Evolutionary conservation across 1,140 invertebrate genomes (phyloP).

Genomic region (Cyclargus thomasi): DNA sequence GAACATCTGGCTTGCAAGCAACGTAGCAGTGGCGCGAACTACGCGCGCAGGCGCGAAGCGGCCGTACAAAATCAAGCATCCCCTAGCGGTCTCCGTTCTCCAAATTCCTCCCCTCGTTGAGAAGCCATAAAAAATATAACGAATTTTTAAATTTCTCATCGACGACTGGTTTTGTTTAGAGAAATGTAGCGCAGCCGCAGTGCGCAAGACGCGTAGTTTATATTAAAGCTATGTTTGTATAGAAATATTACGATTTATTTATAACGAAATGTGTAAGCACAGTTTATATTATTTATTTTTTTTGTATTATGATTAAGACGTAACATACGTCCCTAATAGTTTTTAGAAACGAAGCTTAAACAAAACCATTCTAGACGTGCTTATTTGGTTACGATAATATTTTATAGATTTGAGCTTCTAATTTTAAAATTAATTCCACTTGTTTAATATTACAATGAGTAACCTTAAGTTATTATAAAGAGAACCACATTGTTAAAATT

Average conservation of each 20-base stretch:
- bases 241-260: neutral
- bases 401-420: too few relatives aligned
- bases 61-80: slow-evolving; percentile 57
- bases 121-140: slow-evolving; percentile 74
- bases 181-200: slow-evolving; percentile 32
- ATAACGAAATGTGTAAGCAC: too few relatives aligned
- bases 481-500: too few relatives aligned
- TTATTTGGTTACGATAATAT: too few relatives aligned
- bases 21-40: slow-evolving; percentile 75
- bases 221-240: neutral
- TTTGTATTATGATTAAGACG: too few relatives aligned
- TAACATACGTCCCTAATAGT: too few relatives aligned
- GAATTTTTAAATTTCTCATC: slow-evolving; percentile 70
- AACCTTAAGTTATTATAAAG: too few relatives aligned
- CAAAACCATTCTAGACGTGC: too few relatives aligned
- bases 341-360: too few relatives aligned
- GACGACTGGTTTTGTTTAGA: slow-evolving; percentile 55
- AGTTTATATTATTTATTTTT: too few relatives aligned
- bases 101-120: slow-evolving; percentile 66
- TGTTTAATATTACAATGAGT: too few relatives aligned
- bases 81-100: slow-evolving; percentile 68
- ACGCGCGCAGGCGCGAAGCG: slow-evolving; percentile 72
- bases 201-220: slow-evolving; percentile 20
- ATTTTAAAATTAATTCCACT: too few relatives aligned
- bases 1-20: slow-evolving; percentile 75